A percentile compares a stretch with the other conserved stretches of the same genome.
Evolutionary conservation across 2,888 invertebrate genomes (phyloP).

Genomic region (Phania funesta): DNA sequence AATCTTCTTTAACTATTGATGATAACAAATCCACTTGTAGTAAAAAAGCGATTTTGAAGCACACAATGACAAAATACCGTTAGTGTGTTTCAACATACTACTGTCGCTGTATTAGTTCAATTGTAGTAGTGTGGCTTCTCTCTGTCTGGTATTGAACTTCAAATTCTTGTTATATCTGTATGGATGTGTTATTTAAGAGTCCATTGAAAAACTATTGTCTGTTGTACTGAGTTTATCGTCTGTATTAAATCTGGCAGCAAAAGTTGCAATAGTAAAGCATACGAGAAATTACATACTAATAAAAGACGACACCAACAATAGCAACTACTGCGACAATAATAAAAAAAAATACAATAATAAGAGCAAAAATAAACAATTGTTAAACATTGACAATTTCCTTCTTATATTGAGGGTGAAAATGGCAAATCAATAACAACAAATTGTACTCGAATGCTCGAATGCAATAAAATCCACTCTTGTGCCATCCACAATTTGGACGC

Average conservation of each 20-base stretch:
- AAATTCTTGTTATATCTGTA: neutral
- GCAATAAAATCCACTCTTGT: conserved; percentile 73
- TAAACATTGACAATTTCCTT: conserved; percentile 78
- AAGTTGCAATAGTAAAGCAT: conserved; percentile 36
- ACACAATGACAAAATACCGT: conserved; percentile 14
- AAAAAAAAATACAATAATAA: neutral
- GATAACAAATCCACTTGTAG: conserved; percentile 18
- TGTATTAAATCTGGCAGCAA: conserved; percentile 51
- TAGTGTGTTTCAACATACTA: neutral
- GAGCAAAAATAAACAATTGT: conserved; percentile 72
- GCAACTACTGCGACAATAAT: neutral
- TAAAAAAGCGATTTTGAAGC: neutral
- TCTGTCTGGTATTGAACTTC: neutral
- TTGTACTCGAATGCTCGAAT: conserved; percentile 76
- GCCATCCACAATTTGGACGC: conserved; percentile 27
- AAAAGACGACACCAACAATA: conserved; percentile 10
- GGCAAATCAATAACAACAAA: conserved; percentile 78
- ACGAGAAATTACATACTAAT: conserved; percentile 20
- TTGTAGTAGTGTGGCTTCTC: conserved; percentile 2
- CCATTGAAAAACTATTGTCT: conserved; percentile 58
- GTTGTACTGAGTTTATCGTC: conserved; percentile 51
- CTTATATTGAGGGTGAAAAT: conserved; percentile 77
- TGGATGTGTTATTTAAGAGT: conserved; percentile 9
- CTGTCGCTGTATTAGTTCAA: neutral
- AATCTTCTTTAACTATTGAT: neutral